A percentile compares a stretch with the other conserved stretches of the same genome.
Conservation (phyloP, 2,113 vertebrate species). For the Heterotis niloticus region DNA sequence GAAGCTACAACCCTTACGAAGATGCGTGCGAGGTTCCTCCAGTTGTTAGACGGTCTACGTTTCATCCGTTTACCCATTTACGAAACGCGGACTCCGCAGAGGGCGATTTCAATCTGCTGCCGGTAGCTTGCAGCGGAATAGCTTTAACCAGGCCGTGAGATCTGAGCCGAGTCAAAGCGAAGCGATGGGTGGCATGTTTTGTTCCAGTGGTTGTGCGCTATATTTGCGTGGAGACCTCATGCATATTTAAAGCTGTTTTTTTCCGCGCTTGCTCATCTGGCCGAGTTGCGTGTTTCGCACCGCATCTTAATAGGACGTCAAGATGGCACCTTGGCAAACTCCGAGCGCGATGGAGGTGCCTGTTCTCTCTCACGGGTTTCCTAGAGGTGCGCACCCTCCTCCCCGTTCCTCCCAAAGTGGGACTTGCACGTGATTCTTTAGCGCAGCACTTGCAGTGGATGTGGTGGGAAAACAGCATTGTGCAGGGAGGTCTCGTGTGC, state of each 20-base stretch:
- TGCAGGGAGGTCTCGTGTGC: neutral
- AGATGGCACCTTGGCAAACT: neutral
- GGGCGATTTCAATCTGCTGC: neutral
- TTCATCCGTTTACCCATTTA: no score
- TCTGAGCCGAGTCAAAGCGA: neutral
- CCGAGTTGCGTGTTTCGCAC: neutral
- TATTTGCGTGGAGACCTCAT: neutral
- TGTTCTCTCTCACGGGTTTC: no score
- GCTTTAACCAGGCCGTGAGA: neutral
- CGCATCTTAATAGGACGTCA: constrained; percentile 15
- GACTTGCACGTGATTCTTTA: no score
- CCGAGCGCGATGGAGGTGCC: neutral
- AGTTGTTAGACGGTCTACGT: no score
- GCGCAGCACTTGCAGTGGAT: neutral
- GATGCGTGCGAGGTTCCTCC: no score
- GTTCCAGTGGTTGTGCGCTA: neutral
- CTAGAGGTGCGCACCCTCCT: neutral
- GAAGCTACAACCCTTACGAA: no score
- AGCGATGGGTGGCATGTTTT: neutral
- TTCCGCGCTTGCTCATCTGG: neutral
- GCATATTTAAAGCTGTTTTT: neutral
- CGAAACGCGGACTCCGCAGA: neutral
- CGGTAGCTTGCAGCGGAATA: neutral
- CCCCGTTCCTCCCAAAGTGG: neutral
- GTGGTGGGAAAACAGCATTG: no score